Evolutionary conservation across 2,113 vertebrate genomes (phyloP), one percentile per base, ranked within the genome.

Genomic region (Cyprinus carpio): DNA sequence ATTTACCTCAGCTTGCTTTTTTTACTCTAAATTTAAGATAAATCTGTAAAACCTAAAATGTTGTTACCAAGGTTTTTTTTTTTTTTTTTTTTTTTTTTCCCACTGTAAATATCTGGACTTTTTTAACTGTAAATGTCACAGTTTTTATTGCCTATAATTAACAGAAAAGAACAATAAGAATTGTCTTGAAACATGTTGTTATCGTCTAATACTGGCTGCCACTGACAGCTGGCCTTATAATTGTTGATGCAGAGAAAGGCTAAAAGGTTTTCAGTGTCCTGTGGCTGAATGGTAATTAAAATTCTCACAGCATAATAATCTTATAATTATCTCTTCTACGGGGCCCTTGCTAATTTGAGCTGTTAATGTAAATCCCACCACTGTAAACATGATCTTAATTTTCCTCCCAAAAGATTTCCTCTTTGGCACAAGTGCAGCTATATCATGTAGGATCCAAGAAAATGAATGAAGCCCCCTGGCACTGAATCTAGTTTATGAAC

Each of bases 331-430:
- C 76, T 37, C 31, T 81, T 81, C 49, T 76, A 15, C 77, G 54
- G 78, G 58, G 86, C 27, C 51, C 25, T 58, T 84, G n/a, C 37
- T 77, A 34, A 86, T 82, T 78, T 79, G 16, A 65, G 29, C 62
- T 27, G 34, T 84, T 72, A 62, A 46, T 85, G 67, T 85, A 37
- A 79, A 62, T 85, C 75, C 81, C 69, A 76, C 43, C 40, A 83
- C 54, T 34, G 65, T 86, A 87, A 83, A 85, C 79, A 87, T 9
- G 51, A 37, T 58, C 56, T 54, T 76, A 64, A 84, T 89, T 72
- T 84, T 43, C 23, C 31, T 80, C 83, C 85, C 79, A 64, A 49
- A 81, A 31, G 84, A 87, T 77, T 81, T 79, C 71, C 77, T 86
- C 60, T 58, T 84, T 84, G 74, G 84, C 65, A 85, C 64, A 84